Conservation (phyloP, 1,140 invertebrate genomes). For the Leptestheria dahalacensis region DNA sequence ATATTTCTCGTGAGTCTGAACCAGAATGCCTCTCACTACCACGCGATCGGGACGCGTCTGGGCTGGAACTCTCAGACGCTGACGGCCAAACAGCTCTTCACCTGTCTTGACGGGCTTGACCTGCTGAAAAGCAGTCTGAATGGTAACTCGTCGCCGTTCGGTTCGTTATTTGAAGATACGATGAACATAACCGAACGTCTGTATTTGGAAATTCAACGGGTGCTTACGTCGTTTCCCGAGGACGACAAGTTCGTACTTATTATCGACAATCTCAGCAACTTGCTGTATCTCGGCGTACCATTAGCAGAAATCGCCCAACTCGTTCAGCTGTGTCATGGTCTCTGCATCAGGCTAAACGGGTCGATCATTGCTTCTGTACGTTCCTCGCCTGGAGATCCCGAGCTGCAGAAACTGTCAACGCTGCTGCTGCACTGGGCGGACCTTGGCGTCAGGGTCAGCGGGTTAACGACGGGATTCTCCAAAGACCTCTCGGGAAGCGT, state of each 20-base stretch:
- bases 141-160: not conserved
- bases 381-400: not conserved
- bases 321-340: conserved; percentile 6
- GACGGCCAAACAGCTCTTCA: not conserved
- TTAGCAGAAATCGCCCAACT: not conserved
- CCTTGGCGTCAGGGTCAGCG: conserved; percentile 5
- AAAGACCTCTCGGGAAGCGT: conserved; percentile 10
- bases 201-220: no score
- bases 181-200: no score
- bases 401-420: not conserved
- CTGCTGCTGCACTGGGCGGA: conserved; percentile 7
- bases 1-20: conserved; percentile 2
- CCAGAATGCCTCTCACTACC: not conserved
- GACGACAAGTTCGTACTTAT: conserved; percentile 1
- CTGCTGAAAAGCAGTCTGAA: not conserved
- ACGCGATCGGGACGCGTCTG: conserved; percentile 8
- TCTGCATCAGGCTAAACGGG: not conserved
- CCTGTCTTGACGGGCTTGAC: not conserved
- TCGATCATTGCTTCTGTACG: conserved; percentile 2
- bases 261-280: conserved; percentile 8
- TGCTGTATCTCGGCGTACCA: conserved; percentile 4
- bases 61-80: conserved; percentile 9
- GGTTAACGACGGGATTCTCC: conserved; percentile 8
- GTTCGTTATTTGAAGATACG: no score
- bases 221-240: no score